A percentile compares a stretch with the other conserved stretches of the same genome.
phyloP scores from a whole-genome alignment of 2,888 invertebrate genomes.

The Caenorhabditis sp. region DNA sequence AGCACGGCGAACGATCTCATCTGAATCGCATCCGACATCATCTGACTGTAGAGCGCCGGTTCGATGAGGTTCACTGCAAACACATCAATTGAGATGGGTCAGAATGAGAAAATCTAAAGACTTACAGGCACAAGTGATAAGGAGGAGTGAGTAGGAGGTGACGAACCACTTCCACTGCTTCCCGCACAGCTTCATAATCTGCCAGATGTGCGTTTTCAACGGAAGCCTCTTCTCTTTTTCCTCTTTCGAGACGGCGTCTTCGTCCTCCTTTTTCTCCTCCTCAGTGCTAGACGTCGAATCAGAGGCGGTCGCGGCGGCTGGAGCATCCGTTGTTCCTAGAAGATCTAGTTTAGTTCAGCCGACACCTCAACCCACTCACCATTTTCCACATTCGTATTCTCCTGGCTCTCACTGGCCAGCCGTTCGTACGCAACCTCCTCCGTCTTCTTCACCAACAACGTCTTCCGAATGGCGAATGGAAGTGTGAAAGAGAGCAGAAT shows the following conservation, averaged over 20 bases:
- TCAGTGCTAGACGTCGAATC: no score
- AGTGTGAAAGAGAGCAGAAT: slow-evolving; percentile 24
- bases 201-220: slow-evolving; percentile 36
- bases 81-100: background rate
- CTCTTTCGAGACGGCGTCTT: slow-evolving; percentile 43
- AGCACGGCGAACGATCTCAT: slow-evolving; percentile 46
- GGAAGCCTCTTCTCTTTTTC: slow-evolving; percentile 51
- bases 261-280: slow-evolving; percentile 29
- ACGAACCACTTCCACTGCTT: slow-evolving; percentile 54
- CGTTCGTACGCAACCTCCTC: slow-evolving; percentile 27
- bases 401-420: slow-evolving; percentile 6
- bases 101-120: background rate
- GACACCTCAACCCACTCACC: slow-evolving; percentile 19
- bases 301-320: background rate
- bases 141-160: slow-evolving; percentile 30
- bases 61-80: slow-evolving; percentile 53
- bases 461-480: slow-evolving; percentile 18
- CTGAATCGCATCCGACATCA: slow-evolving; percentile 42
- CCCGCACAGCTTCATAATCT: slow-evolving; percentile 39
- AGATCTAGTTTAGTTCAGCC: no score
- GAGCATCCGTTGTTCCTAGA: background rate
- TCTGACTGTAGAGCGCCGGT: slow-evolving; percentile 45
- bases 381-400: slow-evolving; percentile 17
- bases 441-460: slow-evolving; percentile 8
- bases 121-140: slow-evolving; percentile 36